Conservation (phyloP, 2,113 vertebrate species). For the Stegastes partitus region DNA sequence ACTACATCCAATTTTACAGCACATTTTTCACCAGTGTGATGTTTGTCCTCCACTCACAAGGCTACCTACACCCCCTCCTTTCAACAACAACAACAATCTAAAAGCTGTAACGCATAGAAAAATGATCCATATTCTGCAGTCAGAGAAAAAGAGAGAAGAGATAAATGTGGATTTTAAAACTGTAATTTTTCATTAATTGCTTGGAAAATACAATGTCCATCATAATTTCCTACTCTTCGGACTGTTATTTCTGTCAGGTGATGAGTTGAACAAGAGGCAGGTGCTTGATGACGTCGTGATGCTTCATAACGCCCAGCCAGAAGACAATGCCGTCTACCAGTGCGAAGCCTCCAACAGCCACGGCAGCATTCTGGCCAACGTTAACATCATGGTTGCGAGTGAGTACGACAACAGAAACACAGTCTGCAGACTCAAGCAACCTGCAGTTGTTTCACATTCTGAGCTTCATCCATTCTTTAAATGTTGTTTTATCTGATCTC, state of each 20-base stretch:
- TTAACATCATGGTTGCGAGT: constrained; percentile 92
- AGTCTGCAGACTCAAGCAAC: neutral
- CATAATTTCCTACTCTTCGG: neutral
- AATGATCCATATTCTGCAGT: neutral
- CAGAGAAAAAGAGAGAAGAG: too few relatives aligned
- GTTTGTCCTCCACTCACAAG: too few relatives aligned
- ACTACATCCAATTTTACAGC: too few relatives aligned
- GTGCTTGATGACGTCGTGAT: constrained; percentile 85
- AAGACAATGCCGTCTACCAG: constrained; percentile 92
- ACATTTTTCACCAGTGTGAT: too few relatives aligned
- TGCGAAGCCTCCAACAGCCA: constrained; percentile 93
- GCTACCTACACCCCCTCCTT: too few relatives aligned
- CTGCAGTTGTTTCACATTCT: neutral
- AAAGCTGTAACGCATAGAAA: too few relatives aligned
- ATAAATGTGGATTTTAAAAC: neutral
- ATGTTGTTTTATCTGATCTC: too few relatives aligned
- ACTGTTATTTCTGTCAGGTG: constrained; percentile 63
- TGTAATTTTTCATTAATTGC: too few relatives aligned
- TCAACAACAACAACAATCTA: too few relatives aligned
- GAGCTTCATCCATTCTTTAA: neutral
- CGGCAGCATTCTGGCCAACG: constrained; percentile 89
- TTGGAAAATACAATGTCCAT: neutral
- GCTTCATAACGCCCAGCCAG: constrained; percentile 83
- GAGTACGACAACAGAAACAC: constrained; percentile 68
- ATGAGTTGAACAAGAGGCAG: constrained; percentile 46